These are phyloP conservation scores for Harpagus bidentatus DNA, from an alignment of 2,113 vertebrate genomes.

Conservation along the genomic window DNA sequence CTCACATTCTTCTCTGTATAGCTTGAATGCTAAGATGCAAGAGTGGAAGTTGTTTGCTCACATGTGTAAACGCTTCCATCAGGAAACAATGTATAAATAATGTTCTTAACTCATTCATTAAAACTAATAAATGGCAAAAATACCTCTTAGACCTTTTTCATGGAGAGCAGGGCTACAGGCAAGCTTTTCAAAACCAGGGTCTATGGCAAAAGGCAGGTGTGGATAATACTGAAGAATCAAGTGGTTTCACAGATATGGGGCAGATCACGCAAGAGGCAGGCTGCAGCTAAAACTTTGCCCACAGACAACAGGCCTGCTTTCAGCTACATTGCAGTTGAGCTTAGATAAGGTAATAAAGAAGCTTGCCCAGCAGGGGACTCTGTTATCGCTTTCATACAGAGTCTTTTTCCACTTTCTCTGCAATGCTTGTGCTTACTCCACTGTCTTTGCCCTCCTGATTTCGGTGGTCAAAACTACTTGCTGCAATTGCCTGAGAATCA, in stretches of 20 bases:
- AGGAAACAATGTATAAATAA: not conserved
- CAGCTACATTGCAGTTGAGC: not conserved
- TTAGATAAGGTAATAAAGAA: not conserved
- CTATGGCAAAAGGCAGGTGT: not conserved
- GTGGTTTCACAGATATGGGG: not conserved
- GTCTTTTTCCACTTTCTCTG: not conserved
- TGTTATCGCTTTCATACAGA: not conserved
- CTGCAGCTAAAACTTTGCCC: not conserved
- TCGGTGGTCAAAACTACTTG: not conserved
- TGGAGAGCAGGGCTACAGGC: not conserved
- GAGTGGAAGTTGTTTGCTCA: not conserved
- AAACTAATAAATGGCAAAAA: not conserved
- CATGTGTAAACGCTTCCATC: not conserved
- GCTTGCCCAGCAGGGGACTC: slow-evolving; percentile 6
- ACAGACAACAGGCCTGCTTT: not conserved
- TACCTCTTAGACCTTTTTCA: not conserved
- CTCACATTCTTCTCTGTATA: not conserved
- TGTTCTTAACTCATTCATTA: not conserved
- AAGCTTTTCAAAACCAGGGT: not conserved
- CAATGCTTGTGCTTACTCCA: not conserved
- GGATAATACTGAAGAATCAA: not conserved
- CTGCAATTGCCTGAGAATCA: slow-evolving; percentile 14
- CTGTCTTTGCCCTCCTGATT: not conserved
- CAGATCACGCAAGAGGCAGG: not conserved
- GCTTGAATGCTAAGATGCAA: not conserved